Conservation (phyloP, 92 coral and sea anemone genomes). For the Palythoa heliodiscus region DNA sequence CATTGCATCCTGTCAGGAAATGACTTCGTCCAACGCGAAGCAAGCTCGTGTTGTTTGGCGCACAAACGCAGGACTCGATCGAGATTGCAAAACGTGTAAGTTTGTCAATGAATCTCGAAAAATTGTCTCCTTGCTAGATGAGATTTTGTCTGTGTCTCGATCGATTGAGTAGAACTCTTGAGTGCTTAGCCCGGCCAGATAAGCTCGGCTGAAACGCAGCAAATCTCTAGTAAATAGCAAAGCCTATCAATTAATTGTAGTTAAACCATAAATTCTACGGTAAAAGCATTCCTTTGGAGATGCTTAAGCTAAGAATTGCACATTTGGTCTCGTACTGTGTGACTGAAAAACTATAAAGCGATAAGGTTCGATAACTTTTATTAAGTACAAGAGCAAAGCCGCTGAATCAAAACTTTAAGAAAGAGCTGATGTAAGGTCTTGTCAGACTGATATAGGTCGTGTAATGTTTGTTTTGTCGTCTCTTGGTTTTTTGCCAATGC, state of each 20-base stretch:
- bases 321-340: neutral
- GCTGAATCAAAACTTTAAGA: neutral
- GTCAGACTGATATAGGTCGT: too few relatives aligned
- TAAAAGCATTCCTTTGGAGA: neutral
- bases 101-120: neutral
- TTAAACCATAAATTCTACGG: neutral
- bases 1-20: neutral
- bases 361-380: neutral
- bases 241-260: neutral
- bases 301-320: neutral
- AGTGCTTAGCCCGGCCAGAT: neutral
- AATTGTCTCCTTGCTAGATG: neutral
- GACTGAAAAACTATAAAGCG: neutral
- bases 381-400: neutral
- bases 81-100: conserved; percentile 29
- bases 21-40: conserved; percentile 15
- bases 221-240: neutral
- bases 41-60: conserved; percentile 46
- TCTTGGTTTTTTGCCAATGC: neutral
- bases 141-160: neutral
- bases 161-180: neutral
- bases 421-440: neutral
- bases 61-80: conserved; percentile 27
- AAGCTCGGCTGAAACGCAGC: neutral
- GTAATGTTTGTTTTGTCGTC: neutral